Percentiles rank a stretch among this genome's conserved stretches.
phyloP scores from a whole-genome alignment of 2,797 vertebrate species.

The Heterohyrax brucei region DNA sequence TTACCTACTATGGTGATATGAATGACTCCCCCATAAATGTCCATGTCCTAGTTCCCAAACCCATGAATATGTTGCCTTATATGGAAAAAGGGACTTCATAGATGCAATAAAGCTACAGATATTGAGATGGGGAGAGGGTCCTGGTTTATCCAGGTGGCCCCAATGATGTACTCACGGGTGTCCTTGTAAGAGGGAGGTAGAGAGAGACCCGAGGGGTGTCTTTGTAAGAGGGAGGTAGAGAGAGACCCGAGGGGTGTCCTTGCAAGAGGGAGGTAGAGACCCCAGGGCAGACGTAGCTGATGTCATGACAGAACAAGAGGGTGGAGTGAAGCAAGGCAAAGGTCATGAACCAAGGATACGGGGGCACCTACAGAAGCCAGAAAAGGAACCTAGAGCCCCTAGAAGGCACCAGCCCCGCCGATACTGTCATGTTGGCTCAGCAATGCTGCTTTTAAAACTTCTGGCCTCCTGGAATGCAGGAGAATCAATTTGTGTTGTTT shows the following conservation, averaged over 20 bases:
- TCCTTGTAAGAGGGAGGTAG: background rate
- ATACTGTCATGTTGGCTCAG: too few species aligned
- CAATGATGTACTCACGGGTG: background rate
- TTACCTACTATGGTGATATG: background rate
- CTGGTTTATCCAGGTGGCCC: background rate
- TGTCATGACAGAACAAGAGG: background rate
- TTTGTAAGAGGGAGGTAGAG: background rate
- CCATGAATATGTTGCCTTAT: background rate
- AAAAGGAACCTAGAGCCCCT: background rate
- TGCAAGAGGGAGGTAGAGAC: background rate
- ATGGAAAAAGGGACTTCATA: background rate
- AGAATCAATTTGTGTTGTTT: too few species aligned
- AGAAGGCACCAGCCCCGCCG: background rate
- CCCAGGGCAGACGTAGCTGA: background rate
- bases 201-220: background rate
- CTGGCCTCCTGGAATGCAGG: too few species aligned
- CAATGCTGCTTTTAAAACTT: too few species aligned
- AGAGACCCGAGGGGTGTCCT: too few species aligned
- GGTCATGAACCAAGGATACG: background rate
- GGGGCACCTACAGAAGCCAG: background rate
- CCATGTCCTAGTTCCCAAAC: background rate
- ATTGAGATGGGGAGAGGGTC: background rate
- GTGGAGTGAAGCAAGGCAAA: background rate
- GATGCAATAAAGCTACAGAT: background rate
- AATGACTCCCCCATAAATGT: background rate